phyloP scores from a whole-genome alignment of 2,113 vertebrate genomes.

The Acrocephalus kingi region DNA sequence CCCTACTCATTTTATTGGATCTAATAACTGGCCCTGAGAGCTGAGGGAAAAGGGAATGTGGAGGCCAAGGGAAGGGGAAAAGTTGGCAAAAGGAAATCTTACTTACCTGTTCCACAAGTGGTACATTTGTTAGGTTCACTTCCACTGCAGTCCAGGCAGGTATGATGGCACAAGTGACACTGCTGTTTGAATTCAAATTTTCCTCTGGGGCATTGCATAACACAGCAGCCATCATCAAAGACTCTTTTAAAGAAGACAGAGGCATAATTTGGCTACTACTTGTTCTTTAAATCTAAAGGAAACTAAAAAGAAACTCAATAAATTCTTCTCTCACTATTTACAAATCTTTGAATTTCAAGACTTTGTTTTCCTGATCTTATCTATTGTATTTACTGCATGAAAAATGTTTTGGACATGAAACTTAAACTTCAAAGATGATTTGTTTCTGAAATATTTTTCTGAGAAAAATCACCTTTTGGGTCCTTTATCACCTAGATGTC shows the following conservation, averaged over 20 bases:
- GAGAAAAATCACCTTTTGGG: neutral
- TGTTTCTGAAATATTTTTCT: neutral
- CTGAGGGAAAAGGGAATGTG: neutral
- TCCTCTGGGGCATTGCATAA: conserved; percentile 74
- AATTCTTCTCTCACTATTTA: neutral
- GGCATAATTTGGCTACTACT: neutral
- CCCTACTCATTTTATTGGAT: neutral
- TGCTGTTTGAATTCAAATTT: conserved; percentile 77
- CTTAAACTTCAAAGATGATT: neutral
- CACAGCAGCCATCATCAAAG: conserved; percentile 82
- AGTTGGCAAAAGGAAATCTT: neutral
- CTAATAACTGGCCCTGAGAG: neutral
- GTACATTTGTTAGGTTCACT: conserved; percentile 84
- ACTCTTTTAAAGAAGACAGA: conserved; percentile 72
- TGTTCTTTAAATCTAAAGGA: neutral
- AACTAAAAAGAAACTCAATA: neutral
- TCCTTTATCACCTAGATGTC: neutral
- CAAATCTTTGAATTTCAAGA: neutral
- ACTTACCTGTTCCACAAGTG: conserved; percentile 84
- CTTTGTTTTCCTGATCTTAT: neutral
- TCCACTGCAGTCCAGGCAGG: conserved; percentile 85
- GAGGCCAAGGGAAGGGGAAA: neutral
- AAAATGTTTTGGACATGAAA: neutral
- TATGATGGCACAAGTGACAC: conserved; percentile 87
- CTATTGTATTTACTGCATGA: neutral